Evolutionary conservation across 1,140 invertebrate genomes (phyloP).

Genomic region (Leptonema lineaticorne): DNA sequence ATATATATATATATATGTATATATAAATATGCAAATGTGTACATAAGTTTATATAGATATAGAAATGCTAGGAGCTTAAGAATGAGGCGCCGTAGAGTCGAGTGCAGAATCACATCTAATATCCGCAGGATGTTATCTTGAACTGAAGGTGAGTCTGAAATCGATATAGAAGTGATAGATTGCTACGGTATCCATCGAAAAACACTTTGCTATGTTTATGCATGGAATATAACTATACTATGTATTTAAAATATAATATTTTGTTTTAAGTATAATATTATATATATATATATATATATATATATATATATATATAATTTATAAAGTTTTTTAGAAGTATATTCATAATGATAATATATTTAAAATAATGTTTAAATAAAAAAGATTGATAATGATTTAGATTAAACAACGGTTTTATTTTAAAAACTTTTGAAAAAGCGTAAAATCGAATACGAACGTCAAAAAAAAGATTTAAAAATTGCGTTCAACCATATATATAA

Average conservation of each 20-base stretch:
- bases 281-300: neutral
- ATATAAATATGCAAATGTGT: no score
- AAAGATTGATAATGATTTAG: neutral
- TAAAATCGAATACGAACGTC: neutral
- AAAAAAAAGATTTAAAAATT: neutral
- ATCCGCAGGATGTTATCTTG: conserved; percentile 5
- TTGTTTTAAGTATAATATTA: neutral
- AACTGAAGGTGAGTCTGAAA: neutral
- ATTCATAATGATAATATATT: neutral
- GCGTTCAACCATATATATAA: no score
- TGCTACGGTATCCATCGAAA: neutral
- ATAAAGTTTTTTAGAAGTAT: neutral
- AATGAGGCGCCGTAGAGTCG: neutral
- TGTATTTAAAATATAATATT: neutral
- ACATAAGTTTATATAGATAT: no score
- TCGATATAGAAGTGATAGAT: conserved; percentile 19
- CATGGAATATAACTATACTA: neutral
- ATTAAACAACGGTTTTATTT: neutral
- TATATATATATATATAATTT: no score
- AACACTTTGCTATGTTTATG: neutral
- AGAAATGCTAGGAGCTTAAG: no score
- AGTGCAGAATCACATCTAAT: conserved; percentile 7
- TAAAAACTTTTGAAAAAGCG: neutral
- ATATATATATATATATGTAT: no score
- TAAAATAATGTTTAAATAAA: neutral